These are phyloP conservation scores for Prinia subflava DNA, from an alignment of 2,113 vertebrate species.

Conservation along the genomic window DNA sequence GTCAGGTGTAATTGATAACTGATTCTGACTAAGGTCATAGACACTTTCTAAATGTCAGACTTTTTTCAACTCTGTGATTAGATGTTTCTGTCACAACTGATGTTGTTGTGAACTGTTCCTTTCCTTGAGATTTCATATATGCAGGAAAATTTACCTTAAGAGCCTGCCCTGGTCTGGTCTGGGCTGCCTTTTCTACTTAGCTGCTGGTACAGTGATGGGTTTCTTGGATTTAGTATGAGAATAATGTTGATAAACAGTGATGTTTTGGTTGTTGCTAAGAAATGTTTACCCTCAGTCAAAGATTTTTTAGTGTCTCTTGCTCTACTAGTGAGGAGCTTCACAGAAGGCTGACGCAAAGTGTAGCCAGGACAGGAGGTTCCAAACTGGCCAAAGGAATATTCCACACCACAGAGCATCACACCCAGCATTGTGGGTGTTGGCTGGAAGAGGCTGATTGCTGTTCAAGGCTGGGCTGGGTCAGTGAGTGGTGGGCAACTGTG, in stretches of 20 bases:
- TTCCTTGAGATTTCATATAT: not conserved
- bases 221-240: not conserved
- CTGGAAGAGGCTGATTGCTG: not conserved
- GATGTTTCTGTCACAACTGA: not conserved
- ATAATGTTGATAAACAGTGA: not conserved
- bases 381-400: not conserved
- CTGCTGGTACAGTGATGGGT: not conserved
- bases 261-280: not conserved
- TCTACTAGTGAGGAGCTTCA: not conserved
- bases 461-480: not conserved
- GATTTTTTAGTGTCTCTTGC: not conserved
- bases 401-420: not conserved
- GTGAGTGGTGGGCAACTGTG: not conserved
- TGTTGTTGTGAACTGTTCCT: not conserved
- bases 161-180: not conserved
- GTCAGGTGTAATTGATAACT: not conserved
- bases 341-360: not conserved
- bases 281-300: not conserved
- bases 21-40: not conserved
- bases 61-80: not conserved
- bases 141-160: not conserved
- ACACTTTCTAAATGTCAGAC: not conserved
- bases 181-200: not conserved
- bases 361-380: not conserved
- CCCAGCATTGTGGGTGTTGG: not conserved